Conservation (phyloP, 2,888 invertebrate genomes). For the Lobophora halterata region DNA sequence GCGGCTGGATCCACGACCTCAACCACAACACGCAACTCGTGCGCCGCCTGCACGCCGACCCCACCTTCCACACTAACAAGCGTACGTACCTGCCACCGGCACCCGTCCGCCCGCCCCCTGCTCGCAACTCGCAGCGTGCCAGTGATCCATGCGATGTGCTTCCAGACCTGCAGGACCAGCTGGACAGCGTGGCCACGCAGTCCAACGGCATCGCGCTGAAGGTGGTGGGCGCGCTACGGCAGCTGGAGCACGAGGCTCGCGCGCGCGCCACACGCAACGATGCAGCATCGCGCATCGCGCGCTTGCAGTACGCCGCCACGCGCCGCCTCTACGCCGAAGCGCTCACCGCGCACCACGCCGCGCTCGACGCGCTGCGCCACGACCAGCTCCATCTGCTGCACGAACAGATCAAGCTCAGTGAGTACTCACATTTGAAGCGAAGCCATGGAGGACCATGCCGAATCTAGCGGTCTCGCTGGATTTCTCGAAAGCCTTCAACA, state of each 20-base stretch:
- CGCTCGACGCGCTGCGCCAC: constrained; percentile 74
- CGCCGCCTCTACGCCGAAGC: constrained; percentile 70
- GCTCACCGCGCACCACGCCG: constrained; percentile 74
- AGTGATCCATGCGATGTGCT: background rate
- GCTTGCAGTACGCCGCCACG: constrained; percentile 71
- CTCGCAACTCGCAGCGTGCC: background rate
- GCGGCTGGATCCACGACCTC: constrained; percentile 73
- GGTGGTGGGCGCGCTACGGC: constrained; percentile 78
- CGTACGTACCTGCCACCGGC: constrained; percentile 41
- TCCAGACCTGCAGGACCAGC: constrained; percentile 81
- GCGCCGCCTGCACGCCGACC: constrained; percentile 80
- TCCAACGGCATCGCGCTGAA: constrained; percentile 75
- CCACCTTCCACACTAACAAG: constrained; percentile 66
- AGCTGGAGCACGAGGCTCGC: constrained; percentile 53
- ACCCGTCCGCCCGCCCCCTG: background rate
- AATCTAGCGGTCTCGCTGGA: too few species aligned
- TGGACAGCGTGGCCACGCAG: constrained; percentile 79
- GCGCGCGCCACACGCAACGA: constrained; percentile 54
- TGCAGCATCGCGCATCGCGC: constrained; percentile 71
- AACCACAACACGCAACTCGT: constrained; percentile 70
- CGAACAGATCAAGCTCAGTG: constrained; percentile 80
- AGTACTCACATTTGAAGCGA: too few species aligned
- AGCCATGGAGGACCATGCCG: too few species aligned
- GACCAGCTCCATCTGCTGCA: constrained; percentile 76
- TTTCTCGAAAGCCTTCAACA: too few species aligned